phyloP scores from a whole-genome alignment of 2,888 invertebrate genomes.

The Adelphocoris suturalis region DNA sequence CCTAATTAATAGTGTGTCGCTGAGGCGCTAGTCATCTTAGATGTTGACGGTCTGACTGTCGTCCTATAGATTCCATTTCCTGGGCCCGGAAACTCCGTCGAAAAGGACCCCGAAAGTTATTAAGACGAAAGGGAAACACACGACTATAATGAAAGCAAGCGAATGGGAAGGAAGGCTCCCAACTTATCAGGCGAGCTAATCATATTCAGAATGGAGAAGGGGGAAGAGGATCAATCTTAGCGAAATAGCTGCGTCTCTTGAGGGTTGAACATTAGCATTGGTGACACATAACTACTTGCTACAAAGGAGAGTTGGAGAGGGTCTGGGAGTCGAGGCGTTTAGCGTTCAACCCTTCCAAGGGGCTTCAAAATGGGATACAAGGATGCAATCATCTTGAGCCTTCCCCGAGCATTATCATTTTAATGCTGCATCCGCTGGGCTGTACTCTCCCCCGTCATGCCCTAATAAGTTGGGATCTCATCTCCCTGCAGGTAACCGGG shows the following conservation, averaged over 20 bases:
- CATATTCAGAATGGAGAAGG: slow-evolving; percentile 26
- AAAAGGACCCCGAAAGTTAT: slow-evolving; percentile 15
- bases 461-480: slow-evolving; percentile 51
- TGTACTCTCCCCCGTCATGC: neutral
- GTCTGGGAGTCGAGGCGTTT: slow-evolving; percentile 44
- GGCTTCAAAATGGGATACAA: slow-evolving; percentile 58
- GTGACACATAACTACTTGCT: slow-evolving; percentile 66
- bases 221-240: slow-evolving; percentile 56
- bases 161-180: slow-evolving; percentile 45
- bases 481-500: slow-evolving; percentile 3
- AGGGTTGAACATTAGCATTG: slow-evolving; percentile 59
- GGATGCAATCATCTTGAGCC: slow-evolving; percentile 68
- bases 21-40: too few relatives aligned
- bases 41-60: neutral
- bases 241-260: slow-evolving; percentile 57
- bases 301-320: slow-evolving; percentile 54
- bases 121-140: slow-evolving; percentile 59
- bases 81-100: neutral
- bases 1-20: too few relatives aligned
- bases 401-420: slow-evolving; percentile 55
- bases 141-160: slow-evolving; percentile 53
- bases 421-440: slow-evolving; percentile 47
- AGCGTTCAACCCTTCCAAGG: slow-evolving; percentile 55
- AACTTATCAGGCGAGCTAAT: slow-evolving; percentile 59
- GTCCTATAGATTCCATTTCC: slow-evolving; percentile 46